Conservation (phyloP, 2,888 invertebrate genomes). For the Oscheius myriophilus region DNA sequence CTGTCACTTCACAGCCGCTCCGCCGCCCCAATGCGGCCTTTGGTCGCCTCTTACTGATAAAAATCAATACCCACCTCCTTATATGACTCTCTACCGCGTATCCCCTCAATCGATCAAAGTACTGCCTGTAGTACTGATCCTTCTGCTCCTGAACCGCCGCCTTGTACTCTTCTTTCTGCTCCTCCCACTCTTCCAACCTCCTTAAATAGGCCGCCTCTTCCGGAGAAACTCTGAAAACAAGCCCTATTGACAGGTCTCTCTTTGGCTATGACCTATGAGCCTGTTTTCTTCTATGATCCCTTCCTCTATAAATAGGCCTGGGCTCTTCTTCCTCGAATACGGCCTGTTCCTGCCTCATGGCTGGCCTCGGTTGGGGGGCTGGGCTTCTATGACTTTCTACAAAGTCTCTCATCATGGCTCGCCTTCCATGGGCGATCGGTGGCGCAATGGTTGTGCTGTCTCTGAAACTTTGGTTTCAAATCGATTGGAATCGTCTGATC, state of each 20-base stretch:
- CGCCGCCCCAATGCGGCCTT: no score
- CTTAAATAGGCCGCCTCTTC: conserved; percentile 25
- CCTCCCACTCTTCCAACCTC: conserved; percentile 19
- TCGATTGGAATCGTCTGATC: background rate
- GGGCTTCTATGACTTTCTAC: no score
- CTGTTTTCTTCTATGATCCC: no score
- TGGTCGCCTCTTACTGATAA: no score
- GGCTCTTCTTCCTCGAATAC: no score
- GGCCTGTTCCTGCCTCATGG: no score
- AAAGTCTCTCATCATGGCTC: background rate
- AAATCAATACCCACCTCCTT: conserved; percentile 31
- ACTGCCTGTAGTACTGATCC: conserved; percentile 51
- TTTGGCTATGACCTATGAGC: no score
- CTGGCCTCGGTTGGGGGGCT: no score
- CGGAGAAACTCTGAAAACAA: conserved; percentile 2
- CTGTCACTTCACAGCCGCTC: no score
- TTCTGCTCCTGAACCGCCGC: conserved; percentile 2
- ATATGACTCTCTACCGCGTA: conserved; percentile 47
- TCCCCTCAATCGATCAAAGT: conserved; percentile 49
- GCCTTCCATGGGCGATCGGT: conserved; percentile 25
- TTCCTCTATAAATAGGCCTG: no score
- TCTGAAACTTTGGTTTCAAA: background rate
- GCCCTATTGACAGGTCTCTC: no score
- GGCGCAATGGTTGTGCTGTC: conserved; percentile 26
- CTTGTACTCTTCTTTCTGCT: conserved; percentile 13